A percentile compares a stretch with the other conserved stretches of the same genome.
These are phyloP conservation scores for Drosophila guanche DNA, from an alignment of 1,140 invertebrate genomes.

Conservation along the genomic window DNA sequence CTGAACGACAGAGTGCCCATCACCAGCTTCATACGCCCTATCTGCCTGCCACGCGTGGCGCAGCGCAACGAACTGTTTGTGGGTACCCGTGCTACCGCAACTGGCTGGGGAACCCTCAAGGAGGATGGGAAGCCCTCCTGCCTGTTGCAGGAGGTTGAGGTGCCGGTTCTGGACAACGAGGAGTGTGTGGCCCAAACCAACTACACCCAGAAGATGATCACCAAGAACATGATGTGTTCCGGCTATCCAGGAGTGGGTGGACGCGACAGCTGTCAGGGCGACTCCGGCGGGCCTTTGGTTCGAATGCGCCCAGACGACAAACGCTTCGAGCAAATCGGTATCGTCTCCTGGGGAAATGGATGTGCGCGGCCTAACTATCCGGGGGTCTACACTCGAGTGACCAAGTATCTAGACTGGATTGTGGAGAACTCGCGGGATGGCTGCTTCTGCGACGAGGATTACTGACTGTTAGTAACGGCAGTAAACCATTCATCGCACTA, in stretches of 20 bases:
- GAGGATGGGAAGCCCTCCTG: slow-evolving; percentile 92
- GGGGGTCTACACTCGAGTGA: slow-evolving; percentile 92
- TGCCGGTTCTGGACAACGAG: slow-evolving; percentile 91
- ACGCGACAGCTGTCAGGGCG: slow-evolving; percentile 95
- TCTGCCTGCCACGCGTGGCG: slow-evolving; percentile 88
- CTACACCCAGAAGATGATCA: slow-evolving; percentile 91
- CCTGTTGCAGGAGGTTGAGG: slow-evolving; percentile 91
- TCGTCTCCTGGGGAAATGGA: slow-evolving; percentile 88
- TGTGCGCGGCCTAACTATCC: slow-evolving; percentile 90
- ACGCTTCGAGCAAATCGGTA: slow-evolving; percentile 90
- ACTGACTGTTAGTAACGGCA: slow-evolving; percentile 31
- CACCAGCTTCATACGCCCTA: slow-evolving; percentile 89
- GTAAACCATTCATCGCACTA: slow-evolving; percentile 42
- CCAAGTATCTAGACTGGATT: slow-evolving; percentile 91
- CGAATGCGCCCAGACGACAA: slow-evolving; percentile 88
- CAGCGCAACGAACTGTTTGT: slow-evolving; percentile 86
- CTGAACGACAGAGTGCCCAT: slow-evolving; percentile 91
- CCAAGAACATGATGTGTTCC: slow-evolving; percentile 94
- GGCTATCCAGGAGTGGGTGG: slow-evolving; percentile 89
- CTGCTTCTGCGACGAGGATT: slow-evolving; percentile 87
- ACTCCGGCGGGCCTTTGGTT: slow-evolving; percentile 95
- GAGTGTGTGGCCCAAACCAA: slow-evolving; percentile 90
- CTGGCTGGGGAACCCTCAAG: slow-evolving; percentile 93
- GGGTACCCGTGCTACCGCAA: slow-evolving; percentile 88
- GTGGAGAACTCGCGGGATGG: slow-evolving; percentile 88